Base-by-base conservation (phyloP, 2,797 vertebrate genomes). In the Enteromius viviparus region DNA sequence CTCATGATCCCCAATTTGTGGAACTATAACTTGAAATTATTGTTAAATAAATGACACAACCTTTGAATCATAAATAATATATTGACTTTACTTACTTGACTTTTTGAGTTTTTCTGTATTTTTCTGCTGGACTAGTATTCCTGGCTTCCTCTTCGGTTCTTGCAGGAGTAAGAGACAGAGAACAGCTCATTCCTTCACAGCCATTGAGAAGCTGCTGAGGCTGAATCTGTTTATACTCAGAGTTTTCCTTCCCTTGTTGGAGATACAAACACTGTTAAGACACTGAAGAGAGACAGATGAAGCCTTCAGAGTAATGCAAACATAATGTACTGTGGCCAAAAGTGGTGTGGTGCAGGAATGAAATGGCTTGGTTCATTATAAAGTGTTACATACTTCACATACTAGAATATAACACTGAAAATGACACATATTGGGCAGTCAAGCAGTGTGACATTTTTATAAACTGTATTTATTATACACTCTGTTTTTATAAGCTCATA, bases 211-310 rank as follows among this genome's bases (percentile, higher is more conserved):
- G 65, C 70, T 17, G 4, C 70, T 62, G 26, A 76, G 37, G 70
- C 29, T 86, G 87, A 89, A 66, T 70, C 86, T 94, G 92, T 94
- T 93, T 93, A 91, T 87, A 0, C 78, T 84, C 90, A 80, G 65
- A 81, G 53, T 80, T 37, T 32, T 3, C 58, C 51, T 29, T 0
- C 4, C 78, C 55, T 8, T 78, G 21, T 6, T 51, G 26, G 26
- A 45, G 51, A 83, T 64, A 53, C 60, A 45, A 53, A 53, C 55
- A 32, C 34, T 7, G 32, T 42, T 11, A 34, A 62, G 26, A 26
- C 58, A 10, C n/a, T 75, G 75, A 55, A 62, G 7, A 60, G 70
- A 51, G 68, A 74, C 3, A 12, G 70, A 74, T 51, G 17, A 51
- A 12, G 26, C 21, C 17, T 65, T 45, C 26, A 23, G 62, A 29